Base-by-base conservation (phyloP, 2,797 vertebrate genomes). In the Clarias fuscus region DNA sequence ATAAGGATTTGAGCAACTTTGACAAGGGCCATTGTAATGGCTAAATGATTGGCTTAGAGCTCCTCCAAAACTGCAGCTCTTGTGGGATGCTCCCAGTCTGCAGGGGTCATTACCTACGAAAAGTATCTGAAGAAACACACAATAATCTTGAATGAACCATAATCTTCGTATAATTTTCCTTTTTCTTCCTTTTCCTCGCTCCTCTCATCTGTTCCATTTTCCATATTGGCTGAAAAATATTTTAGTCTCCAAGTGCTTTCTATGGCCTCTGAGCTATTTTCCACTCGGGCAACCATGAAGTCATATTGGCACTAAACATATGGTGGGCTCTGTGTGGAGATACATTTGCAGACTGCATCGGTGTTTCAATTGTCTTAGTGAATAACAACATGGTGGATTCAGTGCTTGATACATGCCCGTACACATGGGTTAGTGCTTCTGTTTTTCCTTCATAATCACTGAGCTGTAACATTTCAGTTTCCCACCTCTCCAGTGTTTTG, bases 261-360 rank as follows among this genome's bases (percentile, higher is more conserved):
- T 89, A 91, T 92, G 92, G 94, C 94, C 94, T 90, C 85, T 87
- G 75, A 94, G 95, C 94, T 94, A 95, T 96, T 96, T 96, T 96
- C 95, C 95, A 95, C 94, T 94, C 93, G 90, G 93, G 94, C 93
- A 92, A 95, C 94, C 94, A 91, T 95, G 95, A 96, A 96, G 94
- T 95, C 93, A 91, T 96, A 95, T 95, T 96, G 95, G 95, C 94
- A 95, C 95, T 94, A 95, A 94, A 94, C 95, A 96, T 96, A 96
- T 96, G 95, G 95, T 92, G 90, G 93, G 93, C 91, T 93, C 93
- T 93, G 92, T 94, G 94, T 92, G 90, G 92, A 94, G 94, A 95
- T 94, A 93, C 93, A 93, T 93, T 94, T 86, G 89, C 92, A 94
- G 93, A 94, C 93, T 94, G 79, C 61, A 92, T 90, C 91, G 90